Evolutionary conservation across 2,888 invertebrate genomes (phyloP), one percentile per base, ranked within the genome.

Genomic region (Villa cingulata): DNA sequence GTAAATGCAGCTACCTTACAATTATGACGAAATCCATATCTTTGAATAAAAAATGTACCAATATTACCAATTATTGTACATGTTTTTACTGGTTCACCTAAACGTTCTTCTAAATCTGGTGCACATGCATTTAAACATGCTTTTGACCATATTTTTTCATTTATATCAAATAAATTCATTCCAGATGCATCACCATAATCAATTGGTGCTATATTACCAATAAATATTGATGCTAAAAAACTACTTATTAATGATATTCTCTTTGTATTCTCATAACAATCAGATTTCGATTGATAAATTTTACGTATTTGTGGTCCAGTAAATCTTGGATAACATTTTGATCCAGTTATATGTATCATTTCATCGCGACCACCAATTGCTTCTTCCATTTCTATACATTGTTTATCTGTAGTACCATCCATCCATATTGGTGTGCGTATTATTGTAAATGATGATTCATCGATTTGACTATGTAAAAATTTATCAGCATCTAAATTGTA

Each of bases 291-390:
- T 59, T 85, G 80, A 55, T 73, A 77, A 55, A 96, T 77, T 74
- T 94, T 96, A 34, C 87, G 81, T 58, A 97, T 95, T 71, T 97
- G 97, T 4, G 86, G 76, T 4, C 89, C 96, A 0, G 96, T 94
- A 70, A 94, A 96, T 15, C 70, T 61, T 15, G 65, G 63, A 57
- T 70, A 70, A 50, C 69, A 67, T 50, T 66, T 68, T n/a, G 69
- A 69, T 1, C 70, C 70, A 3, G 66, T 67, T 10, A 63, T 53
- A 27, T 55, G 53, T 2, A 67, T 63, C 70, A 70, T 70, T 53
- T 60, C 56, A 6, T 55, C 55, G 1, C 59, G 60, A 2, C 70
- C 92, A 4, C 92, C 94, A 12, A 90, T 75, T 18, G 78, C 79
- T 23, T 81, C 76, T 68, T 96, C 95, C 51, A 97, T 70, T 53